Evolutionary conservation across 2,888 invertebrate species (phyloP), one percentile per base, ranked within the genome.

Genomic region (Andrena dorsata): DNA sequence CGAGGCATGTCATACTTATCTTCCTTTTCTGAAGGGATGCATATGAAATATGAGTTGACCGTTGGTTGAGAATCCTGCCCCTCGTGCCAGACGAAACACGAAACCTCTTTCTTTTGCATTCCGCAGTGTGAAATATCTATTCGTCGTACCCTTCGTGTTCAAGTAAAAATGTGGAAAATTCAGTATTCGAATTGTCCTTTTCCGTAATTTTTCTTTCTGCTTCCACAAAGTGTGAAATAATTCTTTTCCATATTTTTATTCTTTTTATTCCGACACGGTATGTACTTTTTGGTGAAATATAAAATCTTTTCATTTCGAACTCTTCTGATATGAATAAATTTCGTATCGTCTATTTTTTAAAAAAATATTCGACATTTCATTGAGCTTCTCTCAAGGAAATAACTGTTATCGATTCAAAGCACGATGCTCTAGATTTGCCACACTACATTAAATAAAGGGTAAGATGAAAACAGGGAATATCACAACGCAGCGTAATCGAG

Each of bases 31-130:
- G 23, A 20, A 20, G 56, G 20, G 56, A 23, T 23, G 56, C 23
- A 23, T 26, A 23, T 56, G 28, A 76, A 61, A 53, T 69, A 61
- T 20, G 70, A 3, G 20, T 3, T 60, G n/a, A 10, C 16, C 28
- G 47, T 56, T 47, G 28, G 30, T 69, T 58, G 41, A 70, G 58
- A 70, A 58, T 58, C 20, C 61, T 61, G 7, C 32, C 10, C 8
- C 20, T 32, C 32, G 20, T 20, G 32, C 23, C 28, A 5, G 23
- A 32, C 47, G 28, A 51, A 41, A 35, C 7, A 41, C n/a, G 35
- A 32, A 30, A 28, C 2, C 16, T 23, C 26, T 20, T 61, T 32
- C 61, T 32, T 10, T 61, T 8, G 4, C 41, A 61, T 61, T 60
- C 7, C 20, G 16, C n/a, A 61, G 20, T 16, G 61, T 13, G 32